A percentile compares a stretch with the other conserved stretches of the same genome.
These are phyloP conservation scores for Patella ulyssiponensis DNA, from an alignment of 2,888 invertebrate species.

Conservation along the genomic window DNA sequence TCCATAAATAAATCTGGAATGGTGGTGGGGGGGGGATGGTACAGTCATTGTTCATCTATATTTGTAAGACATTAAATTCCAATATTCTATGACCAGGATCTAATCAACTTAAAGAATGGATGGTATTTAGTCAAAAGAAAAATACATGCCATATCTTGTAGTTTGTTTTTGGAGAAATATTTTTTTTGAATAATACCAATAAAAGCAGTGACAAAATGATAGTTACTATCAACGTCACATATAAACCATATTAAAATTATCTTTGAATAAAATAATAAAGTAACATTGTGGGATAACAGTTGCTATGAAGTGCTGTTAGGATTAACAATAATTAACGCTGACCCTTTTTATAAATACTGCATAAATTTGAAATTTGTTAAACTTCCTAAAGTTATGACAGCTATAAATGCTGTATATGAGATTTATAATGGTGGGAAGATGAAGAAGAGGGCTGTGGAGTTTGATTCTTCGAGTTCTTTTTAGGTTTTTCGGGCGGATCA, in stretches of 20 bases:
- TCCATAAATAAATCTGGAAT: no score
- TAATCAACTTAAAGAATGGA: no score
- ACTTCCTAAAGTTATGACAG: neutral
- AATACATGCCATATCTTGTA: no score
- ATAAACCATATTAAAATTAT: neutral
- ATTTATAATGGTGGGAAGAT: slow-evolving; percentile 29
- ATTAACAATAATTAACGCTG: neutral
- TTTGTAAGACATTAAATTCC: no score
- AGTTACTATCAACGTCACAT: neutral
- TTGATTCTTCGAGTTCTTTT: slow-evolving; percentile 26
- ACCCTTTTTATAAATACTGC: neutral
- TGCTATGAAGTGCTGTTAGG: neutral
- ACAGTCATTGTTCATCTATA: no score
- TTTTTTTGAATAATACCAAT: no score
- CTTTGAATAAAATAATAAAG: neutral
- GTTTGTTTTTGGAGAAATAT: no score
- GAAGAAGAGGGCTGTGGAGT: slow-evolving; percentile 9
- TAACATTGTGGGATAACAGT: neutral
- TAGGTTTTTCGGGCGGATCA: slow-evolving; percentile 20
- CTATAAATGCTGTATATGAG: slow-evolving; percentile 14
- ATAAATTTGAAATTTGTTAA: neutral
- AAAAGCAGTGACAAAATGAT: no score
- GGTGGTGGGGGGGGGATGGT: no score
- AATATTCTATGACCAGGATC: no score
- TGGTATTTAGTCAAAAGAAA: no score